Conservation (phyloP, 2,113 vertebrate species). For the Menidia beryllina region DNA sequence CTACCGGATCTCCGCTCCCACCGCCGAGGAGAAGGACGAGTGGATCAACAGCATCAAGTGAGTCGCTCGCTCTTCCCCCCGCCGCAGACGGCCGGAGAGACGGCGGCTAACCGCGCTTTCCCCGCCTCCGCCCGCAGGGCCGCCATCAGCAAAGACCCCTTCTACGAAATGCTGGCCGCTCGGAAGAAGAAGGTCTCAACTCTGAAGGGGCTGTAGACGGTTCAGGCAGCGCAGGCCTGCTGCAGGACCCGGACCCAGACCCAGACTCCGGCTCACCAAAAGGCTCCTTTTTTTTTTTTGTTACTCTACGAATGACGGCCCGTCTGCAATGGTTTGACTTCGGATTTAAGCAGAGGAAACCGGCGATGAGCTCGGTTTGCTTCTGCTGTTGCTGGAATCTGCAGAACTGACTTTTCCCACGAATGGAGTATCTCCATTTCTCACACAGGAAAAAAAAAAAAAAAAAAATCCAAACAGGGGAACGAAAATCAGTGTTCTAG, state of each 20-base stretch:
- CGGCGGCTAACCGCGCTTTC: not conserved
- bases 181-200: conserved; percentile 98
- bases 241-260: conserved; percentile 22
- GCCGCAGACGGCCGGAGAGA: not conserved
- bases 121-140: conserved; percentile 81
- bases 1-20: conserved; percentile 96
- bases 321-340: conserved; percentile 16
- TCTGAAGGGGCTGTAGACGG: conserved; percentile 87
- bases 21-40: conserved; percentile 93
- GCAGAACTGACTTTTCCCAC: conserved; percentile 16
- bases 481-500: too few relatives aligned
- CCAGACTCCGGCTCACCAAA: conserved; percentile 9
- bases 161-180: conserved; percentile 97
- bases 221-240: conserved; percentile 4
- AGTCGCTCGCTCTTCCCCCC: conserved; percentile 50
- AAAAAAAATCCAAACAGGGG: not conserved
- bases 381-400: conserved; percentile 15
- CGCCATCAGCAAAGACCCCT: conserved; percentile 97
- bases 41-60: conserved; percentile 98
- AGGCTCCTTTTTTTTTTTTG: conserved; percentile 12
- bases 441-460: conserved; percentile 4
- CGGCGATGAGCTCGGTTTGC: conserved; percentile 3
- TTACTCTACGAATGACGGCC: conserved; percentile 4
- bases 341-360: not conserved
- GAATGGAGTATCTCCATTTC: not conserved